Evolutionary conservation across 2,113 vertebrate genomes (phyloP).

Genomic region (Smithornis capensis): DNA sequence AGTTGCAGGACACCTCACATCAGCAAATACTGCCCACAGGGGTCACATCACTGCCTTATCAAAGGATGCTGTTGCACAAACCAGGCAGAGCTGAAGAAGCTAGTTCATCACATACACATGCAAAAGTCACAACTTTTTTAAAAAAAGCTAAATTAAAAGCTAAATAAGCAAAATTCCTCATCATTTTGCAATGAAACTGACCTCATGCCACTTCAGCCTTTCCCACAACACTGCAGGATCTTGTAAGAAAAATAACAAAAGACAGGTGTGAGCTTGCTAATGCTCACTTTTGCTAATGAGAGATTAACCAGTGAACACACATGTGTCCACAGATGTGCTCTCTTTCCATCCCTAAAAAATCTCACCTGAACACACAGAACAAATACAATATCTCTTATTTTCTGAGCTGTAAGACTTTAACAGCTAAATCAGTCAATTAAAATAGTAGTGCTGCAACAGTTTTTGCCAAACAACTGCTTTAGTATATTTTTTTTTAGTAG

Average conservation of each 20-base stretch:
- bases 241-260: background rate
- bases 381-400: background rate
- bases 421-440: background rate
- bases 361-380: background rate
- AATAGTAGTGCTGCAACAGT: background rate
- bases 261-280: background rate
- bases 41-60: background rate
- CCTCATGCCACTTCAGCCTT: background rate
- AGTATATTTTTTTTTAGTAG: background rate
- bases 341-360: background rate
- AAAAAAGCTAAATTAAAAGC: background rate
- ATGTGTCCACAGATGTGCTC: background rate
- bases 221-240: background rate
- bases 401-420: background rate
- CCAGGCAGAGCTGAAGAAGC: background rate
- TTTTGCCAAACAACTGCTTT: background rate
- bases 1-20: background rate
- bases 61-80: background rate
- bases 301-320: background rate
- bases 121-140: too few relatives aligned
- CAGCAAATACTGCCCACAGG: rapidly evolving
- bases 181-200: background rate
- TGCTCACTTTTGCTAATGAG: background rate
- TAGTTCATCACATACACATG: background rate
- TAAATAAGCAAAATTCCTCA: background rate